phyloP scores from a whole-genome alignment of 2,888 invertebrate genomes.

The Habrosyne pyritoides region DNA sequence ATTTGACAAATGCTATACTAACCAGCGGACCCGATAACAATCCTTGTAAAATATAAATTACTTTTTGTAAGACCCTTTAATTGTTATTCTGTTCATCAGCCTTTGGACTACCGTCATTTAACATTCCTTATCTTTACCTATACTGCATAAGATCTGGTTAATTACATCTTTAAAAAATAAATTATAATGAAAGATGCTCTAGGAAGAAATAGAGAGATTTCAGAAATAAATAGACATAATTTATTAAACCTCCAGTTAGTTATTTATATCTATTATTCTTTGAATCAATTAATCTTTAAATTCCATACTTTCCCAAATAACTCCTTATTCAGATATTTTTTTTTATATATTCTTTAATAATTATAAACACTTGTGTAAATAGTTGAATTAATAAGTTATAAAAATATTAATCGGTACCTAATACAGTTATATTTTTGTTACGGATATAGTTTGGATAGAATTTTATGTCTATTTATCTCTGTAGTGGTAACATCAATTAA shows the following conservation, averaged over 20 bases:
- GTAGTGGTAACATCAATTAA: neutral
- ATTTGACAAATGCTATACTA: neutral
- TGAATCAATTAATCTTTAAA: no score
- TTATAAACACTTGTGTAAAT: no score
- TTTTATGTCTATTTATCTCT: neutral
- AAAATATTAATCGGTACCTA: no score
- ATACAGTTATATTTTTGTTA: no score
- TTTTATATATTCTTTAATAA: no score
- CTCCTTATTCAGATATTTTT: no score
- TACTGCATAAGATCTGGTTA: neutral
- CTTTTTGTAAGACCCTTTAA: neutral
- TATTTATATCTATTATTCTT: no score
- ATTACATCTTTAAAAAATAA: neutral
- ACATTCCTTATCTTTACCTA: neutral
- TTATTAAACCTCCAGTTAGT: no score
- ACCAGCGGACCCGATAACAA: neutral
- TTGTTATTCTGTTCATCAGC: constrained; percentile 1
- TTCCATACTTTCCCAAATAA: no score
- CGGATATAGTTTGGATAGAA: no score
- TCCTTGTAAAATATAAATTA: neutral
- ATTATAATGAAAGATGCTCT: neutral
- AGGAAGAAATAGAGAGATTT: neutral
- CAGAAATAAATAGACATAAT: neutral
- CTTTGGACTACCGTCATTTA: constrained; percentile 6
- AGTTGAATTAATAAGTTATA: no score